Evolutionary conservation across 2,797 vertebrate genomes (phyloP), one percentile per base, ranked within the genome.

Genomic region (Enteromius viviparus): DNA sequence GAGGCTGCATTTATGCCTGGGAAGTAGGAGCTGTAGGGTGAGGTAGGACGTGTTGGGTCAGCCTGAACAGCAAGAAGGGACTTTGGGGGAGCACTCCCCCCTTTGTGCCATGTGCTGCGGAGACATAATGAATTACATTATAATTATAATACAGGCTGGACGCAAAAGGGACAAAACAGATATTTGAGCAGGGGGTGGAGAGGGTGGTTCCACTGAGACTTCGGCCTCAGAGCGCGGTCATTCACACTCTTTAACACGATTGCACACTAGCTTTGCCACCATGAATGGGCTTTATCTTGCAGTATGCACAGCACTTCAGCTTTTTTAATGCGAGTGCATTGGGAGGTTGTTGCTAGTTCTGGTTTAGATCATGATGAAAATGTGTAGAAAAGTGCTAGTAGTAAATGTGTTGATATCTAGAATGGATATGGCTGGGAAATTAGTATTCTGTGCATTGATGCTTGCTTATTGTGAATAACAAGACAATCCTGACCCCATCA

Each of bases 41-140:
- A 92, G 92, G 91, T 91, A 93, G 93, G 93, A 94, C 92, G 92
- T 93, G 94, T 93, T 92, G 91, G 93, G 93, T 95, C 94, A 94
- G 93, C 92, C 87, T 91, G 90, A 95, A 94, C 94, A 94, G 92
- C 87, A 51, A 89, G 88, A 88, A 93, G 93, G 90, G 94, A 94
- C 93, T 94, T 94, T 91, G 90, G 93, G 87, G 93, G 92, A 91
- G 92, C 91, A 93, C 91, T 92, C 89, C 85, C 85, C 90, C 90
- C 92, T 94, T 94, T 94, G 94, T 95, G 91, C 91, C 91, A 93
- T 93, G 92, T 92, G 93, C 92, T 90, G 91, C 90, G 89, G 90
- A 93, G 92, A 95, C 94, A 95, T 95, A 94, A 95, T 95, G 95
- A 95, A 95, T 95, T 94, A 95, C 94, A 95, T 95, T 95, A 95